Conservation (phyloP, 1,140 invertebrate genomes). For the Mycetomoellerius zeteki region DNA sequence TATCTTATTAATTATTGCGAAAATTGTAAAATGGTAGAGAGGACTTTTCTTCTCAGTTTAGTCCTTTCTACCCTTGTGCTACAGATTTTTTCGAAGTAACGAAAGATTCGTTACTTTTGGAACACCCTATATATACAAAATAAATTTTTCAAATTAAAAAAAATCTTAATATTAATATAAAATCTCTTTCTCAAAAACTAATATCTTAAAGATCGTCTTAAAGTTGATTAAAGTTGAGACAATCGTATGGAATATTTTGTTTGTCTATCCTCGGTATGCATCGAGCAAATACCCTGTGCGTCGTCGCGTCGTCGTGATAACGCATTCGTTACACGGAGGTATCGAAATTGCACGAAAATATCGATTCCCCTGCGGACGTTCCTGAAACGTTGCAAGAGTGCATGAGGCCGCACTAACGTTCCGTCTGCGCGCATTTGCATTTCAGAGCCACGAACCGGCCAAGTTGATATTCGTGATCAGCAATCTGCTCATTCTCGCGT, state of each 20-base stretch:
- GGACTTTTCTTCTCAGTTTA: too few relatives aligned
- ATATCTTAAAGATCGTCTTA: background rate
- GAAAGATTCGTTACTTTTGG: too few relatives aligned
- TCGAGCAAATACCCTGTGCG: background rate
- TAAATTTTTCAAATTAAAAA: too few relatives aligned
- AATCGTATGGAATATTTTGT: background rate
- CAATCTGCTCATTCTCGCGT: conserved; percentile 96
- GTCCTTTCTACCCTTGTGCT: too few relatives aligned
- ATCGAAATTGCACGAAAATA: conserved; percentile 65
- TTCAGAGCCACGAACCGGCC: conserved; percentile 95
- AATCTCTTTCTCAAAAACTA: too few relatives aligned
- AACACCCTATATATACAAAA: too few relatives aligned
- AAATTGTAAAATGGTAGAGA: too few relatives aligned
- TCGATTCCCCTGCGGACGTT: conserved; percentile 67
- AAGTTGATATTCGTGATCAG: conserved; percentile 97
- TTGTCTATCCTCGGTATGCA: background rate
- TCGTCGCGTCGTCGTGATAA: conserved; percentile 21
- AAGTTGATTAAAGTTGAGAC: background rate
- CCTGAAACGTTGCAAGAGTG: conserved; percentile 64
- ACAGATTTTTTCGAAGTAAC: too few relatives aligned
- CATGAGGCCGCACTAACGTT: conserved; percentile 61
- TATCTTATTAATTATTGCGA: too few relatives aligned
- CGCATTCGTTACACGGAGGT: conserved; percentile 18
- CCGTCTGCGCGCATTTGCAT: conserved; percentile 60
- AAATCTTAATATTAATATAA: too few relatives aligned